Evolutionary conservation across 2,888 invertebrate genomes (phyloP).

Genomic region (Adelognathus sp.): DNA sequence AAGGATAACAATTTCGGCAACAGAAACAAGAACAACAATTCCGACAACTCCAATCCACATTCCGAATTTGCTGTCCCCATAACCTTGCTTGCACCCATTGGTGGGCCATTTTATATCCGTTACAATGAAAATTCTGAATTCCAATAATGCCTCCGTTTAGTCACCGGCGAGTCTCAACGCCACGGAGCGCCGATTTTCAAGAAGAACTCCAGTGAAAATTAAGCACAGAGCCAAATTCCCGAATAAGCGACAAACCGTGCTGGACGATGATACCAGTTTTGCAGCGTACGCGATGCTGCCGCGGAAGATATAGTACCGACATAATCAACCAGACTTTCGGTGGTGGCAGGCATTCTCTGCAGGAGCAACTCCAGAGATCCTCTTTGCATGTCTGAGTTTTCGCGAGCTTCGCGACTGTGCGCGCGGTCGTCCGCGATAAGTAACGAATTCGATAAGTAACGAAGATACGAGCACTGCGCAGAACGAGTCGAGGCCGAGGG

Average conservation of each 20-base stretch:
- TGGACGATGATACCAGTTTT: not conserved
- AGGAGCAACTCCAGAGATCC: conserved; percentile 37
- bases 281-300: not conserved
- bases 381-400: conserved; percentile 60
- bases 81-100: too few species aligned
- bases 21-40: too few species aligned
- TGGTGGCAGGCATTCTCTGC: not conserved
- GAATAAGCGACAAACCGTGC: conserved; percentile 2
- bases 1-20: too few species aligned
- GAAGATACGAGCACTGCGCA: conserved; percentile 39
- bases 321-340: conserved; percentile 9
- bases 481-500: conserved; percentile 49
- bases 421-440: conserved; percentile 46
- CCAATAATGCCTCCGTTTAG: too few species aligned
- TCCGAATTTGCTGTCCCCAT: too few species aligned
- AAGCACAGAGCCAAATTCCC: not conserved
- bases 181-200: too few species aligned
- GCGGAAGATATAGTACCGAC: not conserved
- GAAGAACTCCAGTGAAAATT: too few species aligned
- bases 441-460: conserved; percentile 59
- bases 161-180: too few species aligned
- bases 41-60: too few species aligned
- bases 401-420: conserved; percentile 17
- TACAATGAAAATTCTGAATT: too few species aligned
- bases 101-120: too few species aligned